These are phyloP conservation scores for Sicus ferrugineus DNA, from an alignment of 2,888 invertebrate genomes.

Conservation along the genomic window DNA sequence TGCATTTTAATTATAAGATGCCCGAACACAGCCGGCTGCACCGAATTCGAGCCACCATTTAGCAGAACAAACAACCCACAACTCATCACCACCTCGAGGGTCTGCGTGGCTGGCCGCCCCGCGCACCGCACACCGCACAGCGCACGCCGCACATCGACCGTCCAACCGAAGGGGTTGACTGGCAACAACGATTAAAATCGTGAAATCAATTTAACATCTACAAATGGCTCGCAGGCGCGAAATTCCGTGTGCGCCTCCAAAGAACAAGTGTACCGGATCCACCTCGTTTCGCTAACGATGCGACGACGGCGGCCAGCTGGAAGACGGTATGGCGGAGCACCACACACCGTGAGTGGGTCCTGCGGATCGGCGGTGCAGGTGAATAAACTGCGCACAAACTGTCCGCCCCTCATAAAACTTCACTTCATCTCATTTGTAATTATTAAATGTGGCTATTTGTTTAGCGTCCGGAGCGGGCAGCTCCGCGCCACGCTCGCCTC, in stretches of 20 bases:
- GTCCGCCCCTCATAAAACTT: conserved; percentile 59
- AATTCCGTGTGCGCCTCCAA: conserved; percentile 42
- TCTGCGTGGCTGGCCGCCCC: conserved; percentile 4
- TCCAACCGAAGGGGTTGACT: conserved; percentile 43
- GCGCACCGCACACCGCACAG: not conserved
- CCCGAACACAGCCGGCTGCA: conserved; percentile 46
- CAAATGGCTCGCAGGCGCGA: conserved; percentile 61
- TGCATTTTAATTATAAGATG: conserved; percentile 61
- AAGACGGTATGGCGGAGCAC: not conserved
- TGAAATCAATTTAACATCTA: conserved; percentile 49
- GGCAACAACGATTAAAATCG: conserved; percentile 50
- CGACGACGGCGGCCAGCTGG: conserved; percentile 5
- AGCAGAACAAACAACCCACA: conserved; percentile 42
- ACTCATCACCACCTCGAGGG: conserved; percentile 35
- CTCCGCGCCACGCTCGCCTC: conserved; percentile 29
- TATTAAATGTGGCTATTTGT: conserved; percentile 59
- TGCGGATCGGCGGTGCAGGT: conserved; percentile 48
- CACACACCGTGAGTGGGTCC: conserved; percentile 26
- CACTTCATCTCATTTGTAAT: conserved; percentile 55
- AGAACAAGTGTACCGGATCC: conserved; percentile 28
- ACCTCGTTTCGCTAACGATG: conserved; percentile 26
- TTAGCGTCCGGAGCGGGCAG: conserved; percentile 41
- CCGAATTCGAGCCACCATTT: conserved; percentile 49
- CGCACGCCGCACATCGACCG: not conserved
- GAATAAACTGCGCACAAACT: conserved; percentile 59